Evolutionary conservation across 2,797 vertebrate species (phyloP).

Genomic region (Danio jaintianensis): DNA sequence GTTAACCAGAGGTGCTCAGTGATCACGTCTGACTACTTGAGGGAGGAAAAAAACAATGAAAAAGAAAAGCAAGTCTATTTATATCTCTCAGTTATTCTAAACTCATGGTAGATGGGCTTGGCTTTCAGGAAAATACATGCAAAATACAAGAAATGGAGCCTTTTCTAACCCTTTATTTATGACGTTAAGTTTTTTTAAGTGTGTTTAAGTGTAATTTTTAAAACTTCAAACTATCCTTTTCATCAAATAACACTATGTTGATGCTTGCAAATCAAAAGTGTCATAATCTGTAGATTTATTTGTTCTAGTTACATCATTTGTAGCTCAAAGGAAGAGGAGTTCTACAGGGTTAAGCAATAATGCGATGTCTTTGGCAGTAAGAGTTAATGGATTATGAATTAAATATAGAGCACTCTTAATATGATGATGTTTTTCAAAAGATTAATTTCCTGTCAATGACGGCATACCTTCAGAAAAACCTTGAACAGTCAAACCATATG

Average conservation of each 20-base stretch:
- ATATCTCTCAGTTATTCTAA: constrained; percentile 28
- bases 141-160: not conserved
- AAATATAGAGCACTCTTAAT: not conserved
- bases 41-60: not conserved
- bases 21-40: constrained; percentile 60
- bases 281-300: not conserved
- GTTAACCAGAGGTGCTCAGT: constrained; percentile 68
- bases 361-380: not conserved
- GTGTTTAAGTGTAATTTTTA: too few species aligned
- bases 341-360: not conserved
- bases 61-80: constrained; percentile 32
- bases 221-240: not conserved
- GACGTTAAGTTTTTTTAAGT: not conserved
- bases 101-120: not conserved
- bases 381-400: not conserved
- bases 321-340: not conserved
- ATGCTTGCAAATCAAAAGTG: not conserved
- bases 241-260: not conserved
- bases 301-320: not conserved
- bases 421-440: not conserved
- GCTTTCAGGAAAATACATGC: not conserved
- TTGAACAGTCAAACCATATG: not conserved
- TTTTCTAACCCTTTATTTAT: constrained; percentile 13
- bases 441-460: not conserved
- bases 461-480: not conserved